Conservation (phyloP, 1,140 invertebrate genomes). For the Papilio aristodemus region DNA sequence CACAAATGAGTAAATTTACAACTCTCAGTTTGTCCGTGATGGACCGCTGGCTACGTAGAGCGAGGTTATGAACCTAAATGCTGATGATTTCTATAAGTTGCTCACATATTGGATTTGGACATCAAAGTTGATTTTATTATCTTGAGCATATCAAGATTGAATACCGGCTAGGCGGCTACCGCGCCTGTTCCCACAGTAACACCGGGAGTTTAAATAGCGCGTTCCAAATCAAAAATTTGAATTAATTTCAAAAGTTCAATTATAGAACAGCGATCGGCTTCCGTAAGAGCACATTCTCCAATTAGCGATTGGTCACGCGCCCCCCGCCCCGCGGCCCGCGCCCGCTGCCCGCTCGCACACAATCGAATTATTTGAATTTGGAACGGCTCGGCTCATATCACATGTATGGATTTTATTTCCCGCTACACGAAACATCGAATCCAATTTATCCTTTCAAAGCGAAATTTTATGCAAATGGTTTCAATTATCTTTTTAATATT, state of each 20-base stretch:
- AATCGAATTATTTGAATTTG: slow-evolving; percentile 77
- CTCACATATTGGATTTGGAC: slow-evolving; percentile 13
- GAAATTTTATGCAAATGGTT: slow-evolving; percentile 43
- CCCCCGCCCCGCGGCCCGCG: slow-evolving; percentile 65
- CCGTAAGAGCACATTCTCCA: slow-evolving; percentile 77
- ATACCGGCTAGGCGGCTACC: slow-evolving; percentile 26
- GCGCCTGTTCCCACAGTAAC: slow-evolving; percentile 59
- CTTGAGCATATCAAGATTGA: slow-evolving; percentile 8
- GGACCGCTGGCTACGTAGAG: background rate
- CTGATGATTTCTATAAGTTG: slow-evolving; percentile 11
- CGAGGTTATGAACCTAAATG: background rate
- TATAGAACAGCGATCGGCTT: slow-evolving; percentile 74
- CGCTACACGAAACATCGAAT: slow-evolving; percentile 52
- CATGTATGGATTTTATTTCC: slow-evolving; percentile 54
- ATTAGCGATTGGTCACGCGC: slow-evolving; percentile 79
- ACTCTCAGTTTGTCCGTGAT: background rate
- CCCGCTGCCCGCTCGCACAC: slow-evolving; percentile 40
- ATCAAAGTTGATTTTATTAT: slow-evolving; percentile 25
- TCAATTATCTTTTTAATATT: slow-evolving; percentile 41
- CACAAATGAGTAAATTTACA: background rate
- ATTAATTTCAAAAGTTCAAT: slow-evolving; percentile 75
- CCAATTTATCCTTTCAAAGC: slow-evolving; percentile 49
- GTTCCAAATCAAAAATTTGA: slow-evolving; percentile 75
- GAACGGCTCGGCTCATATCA: slow-evolving; percentile 64
- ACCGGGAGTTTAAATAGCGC: slow-evolving; percentile 75